Percentiles rank a stretch among this genome's conserved stretches.
phyloP scores from a whole-genome alignment of 92 coral and sea anemone species.

The Scolanthus callimorphus region DNA sequence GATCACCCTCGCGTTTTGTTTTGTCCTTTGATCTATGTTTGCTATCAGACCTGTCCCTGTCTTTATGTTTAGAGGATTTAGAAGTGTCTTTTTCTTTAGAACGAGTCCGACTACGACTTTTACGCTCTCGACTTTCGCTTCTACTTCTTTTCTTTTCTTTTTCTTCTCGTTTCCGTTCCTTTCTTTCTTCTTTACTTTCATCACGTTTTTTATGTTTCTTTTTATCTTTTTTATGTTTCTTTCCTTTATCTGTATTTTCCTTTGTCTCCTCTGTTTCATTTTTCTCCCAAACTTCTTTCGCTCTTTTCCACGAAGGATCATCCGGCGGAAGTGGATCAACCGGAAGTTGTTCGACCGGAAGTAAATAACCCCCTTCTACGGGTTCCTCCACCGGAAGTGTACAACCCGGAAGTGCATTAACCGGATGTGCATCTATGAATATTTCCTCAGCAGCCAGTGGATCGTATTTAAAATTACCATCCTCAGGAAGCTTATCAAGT shows the following conservation, averaged over 20 bases:
- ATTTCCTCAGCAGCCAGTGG: neutral
- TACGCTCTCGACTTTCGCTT: neutral
- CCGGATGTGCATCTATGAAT: neutral
- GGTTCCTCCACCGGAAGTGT: neutral
- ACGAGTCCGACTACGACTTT: neutral
- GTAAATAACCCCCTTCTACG: slow-evolving; percentile 8
- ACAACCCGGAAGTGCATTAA: neutral
- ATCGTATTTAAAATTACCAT: too few relatives aligned
- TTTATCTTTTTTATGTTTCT: slow-evolving; percentile 19
- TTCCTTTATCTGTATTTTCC: slow-evolving; percentile 7
- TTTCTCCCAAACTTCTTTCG: slow-evolving; percentile 39
- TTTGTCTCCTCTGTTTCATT: slow-evolving; percentile 37
- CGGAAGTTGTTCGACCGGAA: slow-evolving; percentile 13
- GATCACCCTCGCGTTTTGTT: slow-evolving; percentile 15
- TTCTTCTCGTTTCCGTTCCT: slow-evolving; percentile 19
- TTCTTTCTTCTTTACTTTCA: neutral
- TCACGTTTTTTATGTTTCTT: slow-evolving; percentile 36
- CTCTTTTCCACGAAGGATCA: slow-evolving; percentile 25
- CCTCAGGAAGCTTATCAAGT: neutral
- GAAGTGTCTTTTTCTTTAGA: slow-evolving; percentile 6
- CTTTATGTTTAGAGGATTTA: slow-evolving; percentile 4
- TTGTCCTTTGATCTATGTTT: slow-evolving; percentile 37
- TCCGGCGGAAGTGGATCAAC: slow-evolving; percentile 18
- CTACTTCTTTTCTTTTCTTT: slow-evolving; percentile 3
- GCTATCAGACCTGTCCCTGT: slow-evolving; percentile 27